phyloP scores from a whole-genome alignment of 2,888 invertebrate genomes.

The Aleiodes leptofemur region DNA sequence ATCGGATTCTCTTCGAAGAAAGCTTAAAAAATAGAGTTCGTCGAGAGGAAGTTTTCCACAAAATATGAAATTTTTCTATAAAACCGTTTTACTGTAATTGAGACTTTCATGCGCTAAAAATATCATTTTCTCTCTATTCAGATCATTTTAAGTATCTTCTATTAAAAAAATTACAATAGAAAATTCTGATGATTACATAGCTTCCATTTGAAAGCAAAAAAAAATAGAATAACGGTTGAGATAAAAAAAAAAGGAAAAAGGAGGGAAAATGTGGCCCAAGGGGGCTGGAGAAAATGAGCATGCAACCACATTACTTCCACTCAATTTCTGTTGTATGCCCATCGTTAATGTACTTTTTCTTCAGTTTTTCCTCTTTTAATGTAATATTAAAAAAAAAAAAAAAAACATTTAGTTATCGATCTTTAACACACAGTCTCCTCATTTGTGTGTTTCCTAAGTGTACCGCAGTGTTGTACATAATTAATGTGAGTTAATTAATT shows the following conservation, averaged over 20 bases:
- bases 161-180: too few species aligned
- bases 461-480: background rate
- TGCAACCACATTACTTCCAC: constrained; percentile 20
- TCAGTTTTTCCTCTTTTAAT: background rate
- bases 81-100: too few species aligned
- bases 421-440: background rate
- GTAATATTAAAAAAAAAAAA: too few species aligned
- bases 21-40: too few species aligned
- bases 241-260: background rate
- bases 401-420: background rate
- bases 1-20: too few species aligned
- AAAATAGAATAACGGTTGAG: background rate
- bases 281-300: constrained; percentile 26
- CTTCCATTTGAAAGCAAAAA: background rate
- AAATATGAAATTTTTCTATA: too few species aligned
- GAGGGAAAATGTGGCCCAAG: constrained; percentile 14
- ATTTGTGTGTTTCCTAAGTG: background rate
- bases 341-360: background rate
- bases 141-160: too few species aligned
- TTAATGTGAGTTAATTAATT: constrained; percentile 12
- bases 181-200: too few species aligned
- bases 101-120: too few species aligned
- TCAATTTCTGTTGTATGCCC: constrained; percentile 17
- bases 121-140: too few species aligned
- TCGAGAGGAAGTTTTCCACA: too few species aligned